Conservation (phyloP, 2,888 invertebrate species). For the Kuschelorhynchus macadamiae region DNA sequence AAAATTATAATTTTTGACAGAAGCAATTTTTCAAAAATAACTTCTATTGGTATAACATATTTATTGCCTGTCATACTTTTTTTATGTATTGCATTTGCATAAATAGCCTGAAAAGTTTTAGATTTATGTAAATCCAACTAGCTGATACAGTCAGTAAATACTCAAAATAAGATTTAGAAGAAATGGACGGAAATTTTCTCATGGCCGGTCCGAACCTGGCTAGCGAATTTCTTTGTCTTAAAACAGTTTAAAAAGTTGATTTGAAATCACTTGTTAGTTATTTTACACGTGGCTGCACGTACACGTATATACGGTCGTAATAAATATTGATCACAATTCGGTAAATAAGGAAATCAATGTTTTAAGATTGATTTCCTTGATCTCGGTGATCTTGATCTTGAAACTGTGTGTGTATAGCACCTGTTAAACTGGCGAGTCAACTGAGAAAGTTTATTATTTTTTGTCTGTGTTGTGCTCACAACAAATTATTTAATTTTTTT, state of each 20-base stretch:
- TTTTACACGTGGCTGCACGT: slow-evolving; percentile 33
- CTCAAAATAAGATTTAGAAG: too few relatives aligned
- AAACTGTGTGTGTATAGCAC: slow-evolving; percentile 1
- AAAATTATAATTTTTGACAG: too few relatives aligned
- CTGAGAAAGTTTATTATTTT: background rate
- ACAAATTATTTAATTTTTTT: slow-evolving; percentile 7
- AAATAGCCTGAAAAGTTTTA: too few relatives aligned
- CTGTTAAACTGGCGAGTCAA: background rate
- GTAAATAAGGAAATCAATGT: background rate
- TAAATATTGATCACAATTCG: slow-evolving; percentile 12
- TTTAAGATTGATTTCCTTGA: background rate
- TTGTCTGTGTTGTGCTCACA: background rate
- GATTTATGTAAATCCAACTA: too few relatives aligned
- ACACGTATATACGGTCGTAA: slow-evolving; percentile 3
- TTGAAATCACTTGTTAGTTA: slow-evolving; percentile 24
- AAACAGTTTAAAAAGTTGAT: slow-evolving; percentile 48
- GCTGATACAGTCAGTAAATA: too few relatives aligned
- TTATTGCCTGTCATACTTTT: too few relatives aligned
- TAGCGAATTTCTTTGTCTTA: slow-evolving; percentile 44
- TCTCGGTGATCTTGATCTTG: slow-evolving; percentile 12
- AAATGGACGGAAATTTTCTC: slow-evolving; percentile 22
- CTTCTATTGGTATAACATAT: too few relatives aligned
- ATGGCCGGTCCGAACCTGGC: slow-evolving; percentile 41
- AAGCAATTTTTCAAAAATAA: too few relatives aligned
- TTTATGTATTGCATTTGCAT: too few relatives aligned